Evolutionary conservation across 1,140 invertebrate species (phyloP).

Genomic region (Brachionus paranguensis): DNA sequence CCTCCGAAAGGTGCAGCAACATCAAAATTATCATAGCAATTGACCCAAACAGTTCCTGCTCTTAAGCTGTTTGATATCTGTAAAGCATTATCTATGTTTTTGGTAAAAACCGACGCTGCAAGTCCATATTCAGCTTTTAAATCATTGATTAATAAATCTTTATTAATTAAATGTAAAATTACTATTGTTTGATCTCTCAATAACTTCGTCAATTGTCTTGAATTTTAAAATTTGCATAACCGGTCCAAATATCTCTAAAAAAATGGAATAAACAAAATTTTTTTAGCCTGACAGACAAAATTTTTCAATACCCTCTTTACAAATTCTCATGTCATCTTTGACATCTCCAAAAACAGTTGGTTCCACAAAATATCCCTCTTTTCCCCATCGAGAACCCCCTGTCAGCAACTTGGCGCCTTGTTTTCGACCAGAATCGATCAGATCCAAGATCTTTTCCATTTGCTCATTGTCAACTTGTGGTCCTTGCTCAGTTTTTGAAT

Average conservation of each 20-base stretch:
- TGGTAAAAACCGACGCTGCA: slow-evolving; percentile 84
- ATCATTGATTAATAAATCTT: background rate
- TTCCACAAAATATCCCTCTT: slow-evolving; percentile 70
- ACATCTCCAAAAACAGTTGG: slow-evolving; percentile 87
- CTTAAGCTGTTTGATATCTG: slow-evolving; percentile 20
- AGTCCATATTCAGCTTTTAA: slow-evolving; percentile 64
- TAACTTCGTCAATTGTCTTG: slow-evolving; percentile 70
- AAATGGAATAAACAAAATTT: background rate
- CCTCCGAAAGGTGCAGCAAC: slow-evolving; percentile 75
- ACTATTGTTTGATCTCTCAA: slow-evolving; percentile 72
- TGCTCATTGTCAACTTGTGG: slow-evolving; percentile 60
- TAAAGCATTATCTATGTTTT: slow-evolving; percentile 69
- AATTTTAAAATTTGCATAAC: slow-evolving; percentile 92
- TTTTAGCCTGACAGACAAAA: no score
- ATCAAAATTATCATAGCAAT: slow-evolving; percentile 69
- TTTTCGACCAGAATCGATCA: slow-evolving; percentile 57
- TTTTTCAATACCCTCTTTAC: slow-evolving; percentile 62
- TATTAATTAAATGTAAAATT: background rate
- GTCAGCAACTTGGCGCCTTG: slow-evolving; percentile 59
- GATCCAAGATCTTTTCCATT: slow-evolving; percentile 57
- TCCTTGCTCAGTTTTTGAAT: slow-evolving; percentile 65
- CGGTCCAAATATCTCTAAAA: slow-evolving; percentile 80
- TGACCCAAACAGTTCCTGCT: slow-evolving; percentile 63
- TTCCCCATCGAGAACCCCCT: slow-evolving; percentile 58
- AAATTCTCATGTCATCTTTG: slow-evolving; percentile 80